Percentiles rank a stretch among this genome's conserved stretches.
Conservation (phyloP, 1,140 invertebrate genomes). For the Drosophila kurseongensis region DNA sequence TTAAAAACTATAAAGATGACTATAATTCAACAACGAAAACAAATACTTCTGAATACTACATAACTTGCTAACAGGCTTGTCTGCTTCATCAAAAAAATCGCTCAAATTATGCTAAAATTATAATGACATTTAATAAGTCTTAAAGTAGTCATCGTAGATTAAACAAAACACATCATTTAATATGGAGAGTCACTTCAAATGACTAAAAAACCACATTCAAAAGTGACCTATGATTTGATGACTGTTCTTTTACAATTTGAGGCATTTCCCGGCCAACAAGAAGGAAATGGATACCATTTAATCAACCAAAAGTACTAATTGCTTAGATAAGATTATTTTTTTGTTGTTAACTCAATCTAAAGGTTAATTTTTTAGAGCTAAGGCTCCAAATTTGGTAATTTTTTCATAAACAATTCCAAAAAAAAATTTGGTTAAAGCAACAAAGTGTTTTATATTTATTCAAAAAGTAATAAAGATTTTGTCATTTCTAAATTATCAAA, state of each 20-base stretch:
- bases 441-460: background rate
- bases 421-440: background rate
- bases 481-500: background rate
- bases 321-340: conserved; percentile 6
- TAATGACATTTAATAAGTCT: background rate
- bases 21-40: too few relatives aligned
- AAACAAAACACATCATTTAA: background rate
- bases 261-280: background rate
- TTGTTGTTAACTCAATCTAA: background rate
- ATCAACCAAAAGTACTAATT: background rate
- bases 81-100: background rate
- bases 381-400: background rate
- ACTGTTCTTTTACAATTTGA: background rate
- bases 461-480: too few relatives aligned
- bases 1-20: too few relatives aligned
- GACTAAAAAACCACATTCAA: background rate
- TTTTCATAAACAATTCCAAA: background rate
- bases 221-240: background rate
- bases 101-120: background rate
- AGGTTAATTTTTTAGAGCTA: background rate
- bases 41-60: background rate
- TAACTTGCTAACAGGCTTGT: conserved; percentile 5
- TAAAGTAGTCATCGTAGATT: background rate
- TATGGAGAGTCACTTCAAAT: background rate
- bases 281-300: background rate